Conservation (phyloP, 2,113 vertebrate species). For the Apus apus region DNA sequence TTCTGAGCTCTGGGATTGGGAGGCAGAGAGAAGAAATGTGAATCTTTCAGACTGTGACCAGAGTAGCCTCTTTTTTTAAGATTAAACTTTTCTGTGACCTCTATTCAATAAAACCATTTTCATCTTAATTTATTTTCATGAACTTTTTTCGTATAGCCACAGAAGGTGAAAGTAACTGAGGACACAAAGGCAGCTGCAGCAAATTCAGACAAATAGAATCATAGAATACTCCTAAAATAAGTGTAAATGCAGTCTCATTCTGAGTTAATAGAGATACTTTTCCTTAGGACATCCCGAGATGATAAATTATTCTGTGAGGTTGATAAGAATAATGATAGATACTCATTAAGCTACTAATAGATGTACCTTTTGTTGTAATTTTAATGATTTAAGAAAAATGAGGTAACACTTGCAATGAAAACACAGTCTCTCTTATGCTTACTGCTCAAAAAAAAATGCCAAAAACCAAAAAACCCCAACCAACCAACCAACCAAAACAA, state of each 20-base stretch:
- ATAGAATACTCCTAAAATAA: not conserved
- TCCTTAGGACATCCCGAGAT: not conserved
- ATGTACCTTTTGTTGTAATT: not conserved
- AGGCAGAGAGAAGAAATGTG: not conserved
- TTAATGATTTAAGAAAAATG: not conserved
- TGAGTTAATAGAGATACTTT: not conserved
- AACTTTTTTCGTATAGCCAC: not conserved
- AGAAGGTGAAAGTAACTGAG: not conserved
- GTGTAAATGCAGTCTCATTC: not conserved
- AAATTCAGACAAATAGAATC: not conserved
- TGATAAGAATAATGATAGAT: not conserved
- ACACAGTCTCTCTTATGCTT: not conserved
- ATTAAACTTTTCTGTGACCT: not conserved
- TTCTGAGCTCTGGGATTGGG: not conserved
- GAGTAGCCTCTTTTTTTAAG: not conserved
- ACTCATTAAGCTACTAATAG: not conserved
- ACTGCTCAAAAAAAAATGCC: not conserved
- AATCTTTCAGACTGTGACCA: not conserved
- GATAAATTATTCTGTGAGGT: not conserved
- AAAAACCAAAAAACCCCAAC: too few relatives aligned
- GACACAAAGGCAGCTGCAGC: not conserved
- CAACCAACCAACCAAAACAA: too few relatives aligned
- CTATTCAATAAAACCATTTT: not conserved
- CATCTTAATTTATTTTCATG: not conserved
- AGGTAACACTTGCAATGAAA: not conserved